Percentiles rank a stretch among this genome's conserved stretches.
Evolutionary conservation across 2,113 vertebrate species (phyloP).

Genomic region (Sinosuthora webbiana): DNA sequence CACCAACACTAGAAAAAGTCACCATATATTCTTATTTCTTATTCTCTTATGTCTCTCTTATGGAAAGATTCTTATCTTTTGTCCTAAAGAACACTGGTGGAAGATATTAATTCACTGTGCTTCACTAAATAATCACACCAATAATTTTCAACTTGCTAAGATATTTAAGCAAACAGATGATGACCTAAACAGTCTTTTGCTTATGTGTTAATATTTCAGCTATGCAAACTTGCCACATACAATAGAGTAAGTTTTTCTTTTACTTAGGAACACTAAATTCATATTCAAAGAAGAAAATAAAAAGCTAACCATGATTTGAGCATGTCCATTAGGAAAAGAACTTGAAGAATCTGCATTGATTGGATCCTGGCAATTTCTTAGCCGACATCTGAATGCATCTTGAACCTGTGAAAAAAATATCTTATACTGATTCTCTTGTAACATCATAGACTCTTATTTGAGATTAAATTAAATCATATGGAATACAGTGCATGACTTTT

Average conservation of each 20-base stretch:
- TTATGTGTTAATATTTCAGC: not conserved
- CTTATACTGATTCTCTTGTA: conserved; percentile 23
- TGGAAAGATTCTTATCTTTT: not conserved
- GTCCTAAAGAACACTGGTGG: not conserved
- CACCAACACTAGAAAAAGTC: not conserved
- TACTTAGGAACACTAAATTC: not conserved
- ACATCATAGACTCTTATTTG: not conserved
- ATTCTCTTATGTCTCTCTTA: not conserved
- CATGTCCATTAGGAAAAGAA: conserved; percentile 97
- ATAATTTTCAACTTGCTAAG: not conserved
- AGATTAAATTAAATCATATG: not conserved
- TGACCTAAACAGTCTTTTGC: not conserved
- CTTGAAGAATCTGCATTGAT: conserved; percentile 94
- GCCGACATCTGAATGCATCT: conserved; percentile 95
- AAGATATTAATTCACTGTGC: not conserved
- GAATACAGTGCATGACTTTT: not conserved
- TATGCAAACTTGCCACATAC: not conserved
- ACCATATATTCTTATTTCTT: not conserved
- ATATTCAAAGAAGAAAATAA: conserved; percentile 17
- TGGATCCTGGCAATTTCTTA: conserved; percentile 97
- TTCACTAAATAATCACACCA: not conserved
- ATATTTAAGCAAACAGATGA: not conserved
- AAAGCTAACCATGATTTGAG: conserved; percentile 96
- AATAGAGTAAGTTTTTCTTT: not conserved
- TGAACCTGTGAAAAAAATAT: conserved; percentile 83